phyloP scores from a whole-genome alignment of 92 coral and sea anemone genomes.

The Palythoa grandis region DNA sequence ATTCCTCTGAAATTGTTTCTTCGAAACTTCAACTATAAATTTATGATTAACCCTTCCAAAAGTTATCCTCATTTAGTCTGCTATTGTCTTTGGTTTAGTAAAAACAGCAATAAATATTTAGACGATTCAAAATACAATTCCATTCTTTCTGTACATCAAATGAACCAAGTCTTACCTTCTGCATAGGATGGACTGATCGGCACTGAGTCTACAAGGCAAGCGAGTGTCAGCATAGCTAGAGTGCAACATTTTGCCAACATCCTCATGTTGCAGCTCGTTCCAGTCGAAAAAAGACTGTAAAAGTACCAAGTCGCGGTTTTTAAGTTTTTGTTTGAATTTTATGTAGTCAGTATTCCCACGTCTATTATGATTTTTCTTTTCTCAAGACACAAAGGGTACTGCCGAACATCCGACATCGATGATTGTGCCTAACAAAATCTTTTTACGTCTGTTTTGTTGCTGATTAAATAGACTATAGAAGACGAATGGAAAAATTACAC shows the following conservation, averaged over 20 bases:
- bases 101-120: too few species aligned
- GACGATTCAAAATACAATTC: background rate
- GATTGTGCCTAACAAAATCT: background rate
- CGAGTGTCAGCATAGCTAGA: background rate
- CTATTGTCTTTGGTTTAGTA: too few species aligned
- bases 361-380: slow-evolving; percentile 7
- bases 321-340: background rate
- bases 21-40: too few species aligned
- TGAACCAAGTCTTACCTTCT: background rate
- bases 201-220: slow-evolving; percentile 4
- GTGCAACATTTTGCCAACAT: background rate
- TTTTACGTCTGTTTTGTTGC: slow-evolving; percentile 11
- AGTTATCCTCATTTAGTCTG: too few species aligned
- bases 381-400: slow-evolving; percentile 18
- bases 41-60: too few species aligned
- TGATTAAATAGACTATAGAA: slow-evolving; percentile 21
- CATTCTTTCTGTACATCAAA: too few species aligned
- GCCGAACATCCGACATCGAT: slow-evolving; percentile 5
- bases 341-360: slow-evolving; percentile 13
- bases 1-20: too few species aligned
- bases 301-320: background rate
- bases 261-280: background rate
- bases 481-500: background rate
- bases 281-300: background rate
- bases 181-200: background rate